Evolutionary conservation across 2,797 vertebrate species (phyloP), one percentile per base, ranked within the genome.

Genomic region (Tragelaphus eurycerus): DNA sequence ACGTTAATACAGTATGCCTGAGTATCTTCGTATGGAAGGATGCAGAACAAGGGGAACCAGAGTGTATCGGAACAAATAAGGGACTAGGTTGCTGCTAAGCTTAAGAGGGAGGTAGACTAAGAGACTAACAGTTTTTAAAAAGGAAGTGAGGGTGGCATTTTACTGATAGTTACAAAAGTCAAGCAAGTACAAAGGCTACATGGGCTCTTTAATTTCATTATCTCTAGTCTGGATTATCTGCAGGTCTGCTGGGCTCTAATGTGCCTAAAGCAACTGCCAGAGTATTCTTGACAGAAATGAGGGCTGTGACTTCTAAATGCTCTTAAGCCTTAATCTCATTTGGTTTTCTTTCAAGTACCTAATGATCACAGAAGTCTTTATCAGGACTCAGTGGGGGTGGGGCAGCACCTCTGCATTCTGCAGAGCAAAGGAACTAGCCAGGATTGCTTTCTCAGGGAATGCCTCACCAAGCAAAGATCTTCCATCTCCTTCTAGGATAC

Each of bases 271-370:
- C 86, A 95, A 74, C 64, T 85, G 89, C 46, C n/a, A 12, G 21
- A 29, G 34, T n/a, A 81, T 93, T 90, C 59, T 31, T 21, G 52
- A 93, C 60, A 83, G 76, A 89, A 85, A 85, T 4, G 78, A 96
- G 60, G 50, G 55, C 91, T 48, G 14, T 1, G 14, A 83, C 74
- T 96, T 86, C 74, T 85, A 96, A 97, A 94, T 29, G 89, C 96
- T 95, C 97, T 97, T 96, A 96, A 83, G 6, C 55, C 59, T 91
- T 97, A 96, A 97, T 97, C 95, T 94, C 89, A 93, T 93, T 94
- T 97, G 83, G 83, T 92, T 95, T 96, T 82, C 94, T 97, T 96
- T 96, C 86, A 97, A 92, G 88, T 60, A 89, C 71, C 79, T 96
- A 67, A 83, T 16, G 90, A 96, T 96, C 94, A 94, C 83, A 93